phyloP scores from a whole-genome alignment of 92 coral and sea anemone genomes.

The Nematostella vectensis region DNA sequence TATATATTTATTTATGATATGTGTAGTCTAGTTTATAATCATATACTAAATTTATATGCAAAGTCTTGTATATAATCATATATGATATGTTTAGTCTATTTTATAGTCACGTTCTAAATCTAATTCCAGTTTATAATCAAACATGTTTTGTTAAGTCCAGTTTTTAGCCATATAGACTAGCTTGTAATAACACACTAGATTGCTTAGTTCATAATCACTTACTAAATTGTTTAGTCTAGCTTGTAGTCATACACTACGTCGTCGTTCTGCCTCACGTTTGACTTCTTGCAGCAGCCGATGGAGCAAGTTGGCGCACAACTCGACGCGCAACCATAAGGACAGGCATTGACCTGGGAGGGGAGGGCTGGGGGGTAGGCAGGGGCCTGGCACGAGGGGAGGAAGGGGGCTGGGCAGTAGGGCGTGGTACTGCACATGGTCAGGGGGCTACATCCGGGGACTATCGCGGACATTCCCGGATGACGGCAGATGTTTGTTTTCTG shows the following conservation, averaged over 20 bases:
- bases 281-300: constrained; percentile 9
- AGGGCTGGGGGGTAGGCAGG: not conserved
- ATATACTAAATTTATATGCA: no score
- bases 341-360: not conserved
- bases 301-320: constrained; percentile 15
- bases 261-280: constrained; percentile 1
- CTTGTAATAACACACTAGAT: no score
- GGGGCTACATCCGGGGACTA: constrained; percentile 28
- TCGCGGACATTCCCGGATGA: constrained; percentile 9
- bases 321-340: constrained; percentile 16
- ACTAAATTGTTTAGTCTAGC: not conserved
- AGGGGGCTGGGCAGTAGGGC: constrained; percentile 5
- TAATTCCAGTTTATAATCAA: no score
- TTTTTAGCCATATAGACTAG: no score
- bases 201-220: no score
- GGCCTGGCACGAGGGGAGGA: constrained; percentile 2
- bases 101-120: no score
- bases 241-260: not conserved
- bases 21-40: no score
- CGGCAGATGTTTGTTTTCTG: no score
- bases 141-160: no score
- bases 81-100: no score
- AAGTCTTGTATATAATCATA: no score
- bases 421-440: constrained; percentile 8
- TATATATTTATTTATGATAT: no score